Base-by-base conservation (phyloP, 2,888 invertebrate species). In the Phengaris alcon region DNA sequence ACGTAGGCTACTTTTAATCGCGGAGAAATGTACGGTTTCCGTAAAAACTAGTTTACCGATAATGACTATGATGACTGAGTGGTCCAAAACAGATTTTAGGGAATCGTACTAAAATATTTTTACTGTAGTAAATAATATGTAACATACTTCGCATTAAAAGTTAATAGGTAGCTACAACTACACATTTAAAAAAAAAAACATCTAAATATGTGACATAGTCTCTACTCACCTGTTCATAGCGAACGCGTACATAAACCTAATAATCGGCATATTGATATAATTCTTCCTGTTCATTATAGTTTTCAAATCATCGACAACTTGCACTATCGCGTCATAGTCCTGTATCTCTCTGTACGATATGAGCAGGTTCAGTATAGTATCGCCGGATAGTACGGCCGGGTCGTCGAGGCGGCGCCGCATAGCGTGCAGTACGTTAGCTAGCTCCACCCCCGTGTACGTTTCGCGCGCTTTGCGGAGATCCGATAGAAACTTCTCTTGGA, bases 321-420 rank as follows among this genome's bases (percentile, higher is more conserved):
- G 97, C 35, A 99, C 99, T 96, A 99, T 99, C 0, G 98, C 97
- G 89, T 99, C 98, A 85, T 99, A 99, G 86, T 98, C 98, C 94
- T 98, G 98, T 80, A 97, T 97, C 87, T 98, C 98, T 35, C 98
- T 93, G 85, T 97, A 97, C 1, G 98, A 98, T 85, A 98, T 97
- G 76, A 99, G 94, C 95, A 99, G 97, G 88, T 98, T 98, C 78
- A 98, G 95, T 55, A 99, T 97, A 0, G 99, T 98, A 87, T 99
- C 99, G 2, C 98, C 97, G 1, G 98, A 98, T 3, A 99, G 94
- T 0, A 99, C 97, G 81, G 99, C 98, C 0, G 99, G 99, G 90
- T 99, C 99, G 88, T 99, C 99, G 73, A 99, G 94, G 57, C 99
- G 95, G 78, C 97, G 96, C 8, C 98, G 95, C 96, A 99, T 97